Base-by-base conservation (phyloP, 2,113 vertebrate species). In the Cyprinus carpio region DNA sequence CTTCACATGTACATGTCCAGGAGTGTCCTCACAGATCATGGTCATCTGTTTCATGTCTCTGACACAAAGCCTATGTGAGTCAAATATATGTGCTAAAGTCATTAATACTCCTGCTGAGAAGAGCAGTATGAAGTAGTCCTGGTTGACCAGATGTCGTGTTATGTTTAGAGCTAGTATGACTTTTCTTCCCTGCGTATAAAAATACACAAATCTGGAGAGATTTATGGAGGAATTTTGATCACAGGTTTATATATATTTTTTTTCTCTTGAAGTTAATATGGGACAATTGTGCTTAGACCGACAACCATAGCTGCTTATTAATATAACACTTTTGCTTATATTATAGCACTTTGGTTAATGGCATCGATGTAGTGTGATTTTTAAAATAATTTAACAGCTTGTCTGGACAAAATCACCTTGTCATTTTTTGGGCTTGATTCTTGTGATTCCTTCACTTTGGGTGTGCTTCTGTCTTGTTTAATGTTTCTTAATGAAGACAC, bases 51-150 rank as follows among this genome's bases (percentile, higher is more conserved):
- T 71, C 27, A 13, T n/a, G 64, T 51, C 62, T 65, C 43, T 81
- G 40, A 69, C 62, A 69, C 18, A 34, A 71, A 54, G 43, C 64
- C 43, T 67, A 54, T 82, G 18, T 4, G 18, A 82, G 25, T 69
- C 64, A 82, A 81, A 46, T 81, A 81, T 81, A 81, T 16, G n/a
- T 46, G 60, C 37, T 81, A 25, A 81, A 29, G 58, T 64, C 78
- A 80, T 64, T 80, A 80, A 80, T 64, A 80, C 56, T 62, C 34
- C 78, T 80, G n/a, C 58, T 49, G n/a, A 11, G 34, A 3, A 80
- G n/a, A n/a, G 11, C 29, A 34, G 51, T n/a, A 46, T n/a, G 23
- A 58, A 54, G 46, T 84, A 60, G 76, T 75, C 71, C 74, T 13
- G 37, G 27, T 31, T 34, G 10, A 37, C 78, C 78, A 81, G 37